These are phyloP conservation scores for Agrotis clavis DNA, from an alignment of 2,888 invertebrate genomes.

Conservation along the genomic window DNA sequence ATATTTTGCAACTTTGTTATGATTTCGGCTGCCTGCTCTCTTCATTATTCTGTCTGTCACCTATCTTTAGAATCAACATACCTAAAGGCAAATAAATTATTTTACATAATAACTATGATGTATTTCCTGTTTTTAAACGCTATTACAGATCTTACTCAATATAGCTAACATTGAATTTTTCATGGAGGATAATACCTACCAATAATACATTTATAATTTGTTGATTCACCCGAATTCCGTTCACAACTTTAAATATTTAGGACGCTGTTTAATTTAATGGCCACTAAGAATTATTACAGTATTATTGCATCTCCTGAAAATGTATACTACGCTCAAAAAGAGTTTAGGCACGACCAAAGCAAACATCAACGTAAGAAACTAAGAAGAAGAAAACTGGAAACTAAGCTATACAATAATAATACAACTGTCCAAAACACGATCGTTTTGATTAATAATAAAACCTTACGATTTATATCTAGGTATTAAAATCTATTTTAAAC, in stretches of 20 bases:
- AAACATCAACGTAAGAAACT: no score
- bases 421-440: not conserved
- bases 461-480: not conserved
- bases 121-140: conserved; percentile 8
- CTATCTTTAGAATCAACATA: not conserved
- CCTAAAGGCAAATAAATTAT: not conserved
- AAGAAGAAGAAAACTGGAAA: no score
- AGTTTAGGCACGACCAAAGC: not conserved
- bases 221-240: conserved; percentile 17
- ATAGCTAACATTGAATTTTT: not conserved
- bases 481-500: not conserved
- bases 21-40: not conserved
- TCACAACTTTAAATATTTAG: conserved; percentile 5
- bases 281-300: not conserved
- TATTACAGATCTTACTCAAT: not conserved
- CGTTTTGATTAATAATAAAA: conserved; percentile 6
- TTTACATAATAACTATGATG: no score
- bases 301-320: not conserved
- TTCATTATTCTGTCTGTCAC: not conserved
- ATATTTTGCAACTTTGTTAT: conserved; percentile 23
- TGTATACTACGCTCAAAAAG: not conserved
- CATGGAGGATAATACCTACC: conserved; percentile 7
- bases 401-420: not conserved
- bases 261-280: conserved; percentile 1
- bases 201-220: conserved; percentile 15